Evolutionary conservation across 2,888 invertebrate species (phyloP).

Genomic region (Eremobia ochroleuca): DNA sequence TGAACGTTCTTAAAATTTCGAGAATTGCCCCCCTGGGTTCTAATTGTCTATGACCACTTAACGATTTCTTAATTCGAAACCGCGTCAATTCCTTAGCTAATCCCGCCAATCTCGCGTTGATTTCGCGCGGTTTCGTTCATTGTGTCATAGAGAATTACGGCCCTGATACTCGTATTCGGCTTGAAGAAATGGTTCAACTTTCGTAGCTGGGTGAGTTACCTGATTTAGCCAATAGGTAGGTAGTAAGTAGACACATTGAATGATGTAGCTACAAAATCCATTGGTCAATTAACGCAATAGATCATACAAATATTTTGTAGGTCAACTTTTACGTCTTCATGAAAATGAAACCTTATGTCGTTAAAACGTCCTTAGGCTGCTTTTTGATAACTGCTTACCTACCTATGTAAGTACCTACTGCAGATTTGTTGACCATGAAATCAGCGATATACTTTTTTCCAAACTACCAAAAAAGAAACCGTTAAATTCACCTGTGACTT

Average conservation of each 20-base stretch:
- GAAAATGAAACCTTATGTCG: too few relatives aligned
- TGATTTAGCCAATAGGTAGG: not conserved
- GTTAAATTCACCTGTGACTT: constrained; percentile 49
- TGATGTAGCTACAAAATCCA: not conserved
- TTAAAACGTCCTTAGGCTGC: not conserved
- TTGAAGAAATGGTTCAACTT: not conserved
- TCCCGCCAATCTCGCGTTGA: too few relatives aligned
- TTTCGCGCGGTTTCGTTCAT: too few relatives aligned
- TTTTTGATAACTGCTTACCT: not conserved
- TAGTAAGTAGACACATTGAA: not conserved
- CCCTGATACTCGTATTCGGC: too few relatives aligned
- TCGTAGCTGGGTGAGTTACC: not conserved
- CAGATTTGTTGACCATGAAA: not conserved
- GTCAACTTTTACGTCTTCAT: not conserved
- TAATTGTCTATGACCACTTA: too few relatives aligned
- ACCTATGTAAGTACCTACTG: not conserved
- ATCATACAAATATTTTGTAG: not conserved
- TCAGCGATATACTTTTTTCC: not conserved
- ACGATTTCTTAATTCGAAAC: too few relatives aligned
- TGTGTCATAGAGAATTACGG: too few relatives aligned
- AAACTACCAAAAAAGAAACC: constrained; percentile 9
- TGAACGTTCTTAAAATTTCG: too few relatives aligned
- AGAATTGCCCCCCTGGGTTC: too few relatives aligned
- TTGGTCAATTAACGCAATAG: not conserved
- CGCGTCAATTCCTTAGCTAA: too few relatives aligned